Percentiles rank a stretch among this genome's conserved stretches.
phyloP scores from a whole-genome alignment of 2,888 invertebrate genomes.

The Gibbula magus region DNA sequence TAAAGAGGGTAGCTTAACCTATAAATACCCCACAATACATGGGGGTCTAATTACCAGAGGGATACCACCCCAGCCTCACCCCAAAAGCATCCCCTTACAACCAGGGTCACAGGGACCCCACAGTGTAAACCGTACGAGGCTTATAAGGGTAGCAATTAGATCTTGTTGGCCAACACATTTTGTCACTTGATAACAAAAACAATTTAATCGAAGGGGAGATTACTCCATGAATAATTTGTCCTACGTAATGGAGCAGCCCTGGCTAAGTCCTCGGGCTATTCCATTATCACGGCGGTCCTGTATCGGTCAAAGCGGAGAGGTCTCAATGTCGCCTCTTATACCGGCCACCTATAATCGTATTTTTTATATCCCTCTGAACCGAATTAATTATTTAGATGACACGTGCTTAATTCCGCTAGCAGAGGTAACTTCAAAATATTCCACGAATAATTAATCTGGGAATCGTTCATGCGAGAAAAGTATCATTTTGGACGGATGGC shows the following conservation, averaged over 20 bases:
- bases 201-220: conserved; percentile 14
- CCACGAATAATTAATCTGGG: conserved; percentile 3
- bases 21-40: too few relatives aligned
- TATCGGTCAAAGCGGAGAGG: not conserved
- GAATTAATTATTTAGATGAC: conserved; percentile 19
- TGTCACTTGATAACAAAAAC: not conserved
- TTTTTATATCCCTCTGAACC: conserved; percentile 9
- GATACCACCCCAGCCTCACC: too few relatives aligned
- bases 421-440: conserved; percentile 13
- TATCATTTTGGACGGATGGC: conserved; percentile 14
- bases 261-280: not conserved
- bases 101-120: too few relatives aligned
- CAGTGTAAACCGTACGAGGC: too few relatives aligned
- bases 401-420: conserved; percentile 12
- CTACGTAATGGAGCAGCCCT: conserved; percentile 1
- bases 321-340: not conserved
- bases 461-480: conserved; percentile 10
- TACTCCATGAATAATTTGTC: conserved; percentile 22
- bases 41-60: too few relatives aligned
- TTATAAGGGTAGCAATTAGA: too few relatives aligned
- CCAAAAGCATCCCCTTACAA: too few relatives aligned
- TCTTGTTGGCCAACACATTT: not conserved
- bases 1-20: too few relatives aligned
- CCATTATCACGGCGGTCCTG: not conserved
- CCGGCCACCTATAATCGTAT: not conserved